A percentile compares a stretch with the other conserved stretches of the same genome.
phyloP scores from a whole-genome alignment of 2,113 vertebrate genomes.

The Irena cyanogastra region DNA sequence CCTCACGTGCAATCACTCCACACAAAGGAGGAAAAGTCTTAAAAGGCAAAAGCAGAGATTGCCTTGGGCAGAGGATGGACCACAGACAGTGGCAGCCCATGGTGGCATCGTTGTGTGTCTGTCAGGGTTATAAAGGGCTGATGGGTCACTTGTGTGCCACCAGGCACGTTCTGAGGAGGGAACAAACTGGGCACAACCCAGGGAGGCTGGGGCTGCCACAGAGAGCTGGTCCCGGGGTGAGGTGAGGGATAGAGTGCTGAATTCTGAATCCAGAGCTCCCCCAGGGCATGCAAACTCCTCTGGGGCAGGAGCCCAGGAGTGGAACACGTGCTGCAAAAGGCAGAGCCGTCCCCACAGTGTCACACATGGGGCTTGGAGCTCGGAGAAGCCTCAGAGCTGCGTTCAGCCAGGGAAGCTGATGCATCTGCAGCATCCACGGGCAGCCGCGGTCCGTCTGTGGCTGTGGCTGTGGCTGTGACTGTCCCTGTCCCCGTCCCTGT shows the following conservation, averaged over 20 bases:
- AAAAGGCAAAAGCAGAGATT: not conserved
- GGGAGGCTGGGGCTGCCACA: not conserved
- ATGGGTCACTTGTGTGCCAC: rapidly evolving
- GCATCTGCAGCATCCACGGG: not conserved
- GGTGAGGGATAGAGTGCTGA: rapidly evolving
- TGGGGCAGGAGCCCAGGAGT: not conserved
- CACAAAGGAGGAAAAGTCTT: not conserved
- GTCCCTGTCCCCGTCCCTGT: no score
- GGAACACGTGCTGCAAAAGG: rapidly evolving
- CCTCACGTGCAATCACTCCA: not conserved
- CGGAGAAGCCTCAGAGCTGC: not conserved
- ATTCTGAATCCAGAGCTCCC: not conserved
- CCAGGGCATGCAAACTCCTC: no score
- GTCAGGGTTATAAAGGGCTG: not conserved
- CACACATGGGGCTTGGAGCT: rapidly evolving
- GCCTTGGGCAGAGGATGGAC: rapidly evolving
- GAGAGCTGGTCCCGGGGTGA: rapidly evolving
- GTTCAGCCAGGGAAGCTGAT: rapidly evolving
- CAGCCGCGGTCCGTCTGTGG: no score
- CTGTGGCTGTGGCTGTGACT: no score
- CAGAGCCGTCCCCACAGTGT: not conserved
- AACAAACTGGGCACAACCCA: rapidly evolving
- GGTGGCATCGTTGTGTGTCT: rapidly evolving
- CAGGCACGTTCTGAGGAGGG: not conserved
- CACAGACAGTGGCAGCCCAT: not conserved